Conservation (phyloP, 2,797 vertebrate species). For the Denticeps clupeoides region DNA sequence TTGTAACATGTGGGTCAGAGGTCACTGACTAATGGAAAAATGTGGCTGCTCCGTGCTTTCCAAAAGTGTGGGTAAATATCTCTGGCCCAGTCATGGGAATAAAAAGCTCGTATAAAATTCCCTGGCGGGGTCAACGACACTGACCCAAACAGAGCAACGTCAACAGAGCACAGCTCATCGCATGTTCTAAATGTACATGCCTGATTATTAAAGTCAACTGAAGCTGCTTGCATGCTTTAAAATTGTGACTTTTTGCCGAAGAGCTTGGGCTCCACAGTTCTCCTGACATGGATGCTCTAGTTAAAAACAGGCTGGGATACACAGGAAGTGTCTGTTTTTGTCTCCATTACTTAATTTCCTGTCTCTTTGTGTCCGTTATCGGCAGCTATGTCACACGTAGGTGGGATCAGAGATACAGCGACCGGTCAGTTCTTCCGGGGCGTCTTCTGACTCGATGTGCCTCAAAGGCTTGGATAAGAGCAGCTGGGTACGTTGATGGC, state of each 20-base stretch:
- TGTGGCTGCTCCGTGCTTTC: constrained; percentile 36
- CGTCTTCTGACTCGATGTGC: no score
- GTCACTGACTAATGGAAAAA: constrained; percentile 28
- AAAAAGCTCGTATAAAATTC: no score
- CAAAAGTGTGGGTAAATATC: constrained; percentile 57
- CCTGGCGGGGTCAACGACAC: no score
- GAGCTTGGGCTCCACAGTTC: neutral
- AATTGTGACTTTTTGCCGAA: neutral
- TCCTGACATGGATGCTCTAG: neutral
- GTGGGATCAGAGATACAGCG: constrained; percentile 19
- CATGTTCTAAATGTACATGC: no score
- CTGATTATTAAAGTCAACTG: no score
- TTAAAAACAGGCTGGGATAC: constrained; percentile 22
- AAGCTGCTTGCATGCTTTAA: no score
- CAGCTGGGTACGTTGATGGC: no score
- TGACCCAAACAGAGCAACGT: no score
- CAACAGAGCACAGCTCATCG: no score
- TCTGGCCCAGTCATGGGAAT: constrained; percentile 54
- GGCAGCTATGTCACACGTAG: constrained; percentile 20
- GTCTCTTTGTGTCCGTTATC: constrained; percentile 18
- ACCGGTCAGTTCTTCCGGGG: constrained; percentile 7
- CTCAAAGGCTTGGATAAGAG: no score
- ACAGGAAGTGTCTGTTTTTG: constrained; percentile 49
- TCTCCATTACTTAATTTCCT: constrained; percentile 41
- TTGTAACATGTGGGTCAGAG: constrained; percentile 28